Evolutionary conservation across 1,140 invertebrate species (phyloP), one percentile per base, ranked within the genome.

Genomic region (Semibalanus balanoides): DNA sequence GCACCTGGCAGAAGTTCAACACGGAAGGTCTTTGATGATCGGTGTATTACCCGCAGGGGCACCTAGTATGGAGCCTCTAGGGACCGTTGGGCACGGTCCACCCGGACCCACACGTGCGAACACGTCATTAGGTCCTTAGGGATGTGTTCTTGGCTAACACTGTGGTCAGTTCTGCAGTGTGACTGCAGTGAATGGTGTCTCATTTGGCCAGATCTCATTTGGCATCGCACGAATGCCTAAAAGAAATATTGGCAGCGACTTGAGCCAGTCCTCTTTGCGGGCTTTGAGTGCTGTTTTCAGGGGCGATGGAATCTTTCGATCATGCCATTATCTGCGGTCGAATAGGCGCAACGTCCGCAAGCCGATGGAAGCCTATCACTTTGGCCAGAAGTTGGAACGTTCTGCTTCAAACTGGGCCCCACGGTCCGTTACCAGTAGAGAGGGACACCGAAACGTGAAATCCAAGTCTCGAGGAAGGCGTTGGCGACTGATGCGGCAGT

Each of bases 401-500:
- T 76, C 76, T 28, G 31, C 28, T 28, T 76, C 76, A 76, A 76
- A 76, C 31, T 76, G 76, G 1, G 69, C 19, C 25, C 75, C 78
- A 0, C 79, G 74, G 64, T 80, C 79, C 22, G 79, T 79, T 11
- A 43, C 76, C 69, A 80, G n/a, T 73, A 35, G 30, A 74, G 30
- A 27, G 78, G 78, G 74, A 78, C 76, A n/a, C 79, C 78, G 76
- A 76, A 79, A 30, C 77, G 29, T 28, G 79, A 74, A 9, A 80
- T 77, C 77, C 79, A 80, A 64, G 30, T 71, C 30, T 73, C 31
- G 28, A 80, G 11, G 69, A 80, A 73, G 72, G 79, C 79, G 75
- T 40, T 31, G 74, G 74, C 29, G 43, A 78, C 64, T 28, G 71
- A 76, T 9, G 76, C n/a, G 28, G 79, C 79, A 31, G 77, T 28